Conservation (phyloP, 2,888 invertebrate genomes). For the Hirtodrosophila confusa region DNA sequence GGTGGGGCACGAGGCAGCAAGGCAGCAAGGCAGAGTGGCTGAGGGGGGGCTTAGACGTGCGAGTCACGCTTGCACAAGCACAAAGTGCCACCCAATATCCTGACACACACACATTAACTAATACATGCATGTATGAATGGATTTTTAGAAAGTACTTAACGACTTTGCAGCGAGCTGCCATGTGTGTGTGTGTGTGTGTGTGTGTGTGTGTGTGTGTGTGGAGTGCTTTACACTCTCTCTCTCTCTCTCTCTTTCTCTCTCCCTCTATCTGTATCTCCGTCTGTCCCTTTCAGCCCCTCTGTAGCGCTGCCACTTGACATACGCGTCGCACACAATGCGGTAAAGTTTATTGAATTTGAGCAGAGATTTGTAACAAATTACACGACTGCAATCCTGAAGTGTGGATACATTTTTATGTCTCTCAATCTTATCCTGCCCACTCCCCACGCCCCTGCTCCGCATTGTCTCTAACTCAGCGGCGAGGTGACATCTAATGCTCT, state of each 20-base stretch:
- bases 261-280: background rate
- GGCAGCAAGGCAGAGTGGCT: background rate
- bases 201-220: background rate
- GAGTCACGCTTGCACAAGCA: slow-evolving; percentile 68
- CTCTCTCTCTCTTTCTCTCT: slow-evolving; percentile 3
- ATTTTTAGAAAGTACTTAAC: slow-evolving; percentile 79
- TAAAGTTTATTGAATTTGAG: slow-evolving; percentile 75
- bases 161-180: slow-evolving; percentile 60
- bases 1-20: too few relatives aligned
- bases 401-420: slow-evolving; percentile 67
- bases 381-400: slow-evolving; percentile 66
- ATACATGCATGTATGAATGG: slow-evolving; percentile 60
- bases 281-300: background rate
- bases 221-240: slow-evolving; percentile 19
- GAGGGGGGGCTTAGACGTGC: slow-evolving; percentile 53
- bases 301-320: slow-evolving; percentile 13
- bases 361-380: slow-evolving; percentile 76
- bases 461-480: background rate
- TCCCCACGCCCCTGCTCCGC: background rate
- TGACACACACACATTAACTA: slow-evolving; percentile 34
- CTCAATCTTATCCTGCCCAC: slow-evolving; percentile 39
- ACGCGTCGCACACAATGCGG: slow-evolving; percentile 63
- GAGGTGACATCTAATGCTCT: slow-evolving; percentile 42
- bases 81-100: slow-evolving; percentile 70
- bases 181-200: slow-evolving; percentile 2